These are phyloP conservation scores for Anagrus nilaparvatae DNA, from an alignment of 1,140 invertebrate genomes.

Conservation along the genomic window DNA sequence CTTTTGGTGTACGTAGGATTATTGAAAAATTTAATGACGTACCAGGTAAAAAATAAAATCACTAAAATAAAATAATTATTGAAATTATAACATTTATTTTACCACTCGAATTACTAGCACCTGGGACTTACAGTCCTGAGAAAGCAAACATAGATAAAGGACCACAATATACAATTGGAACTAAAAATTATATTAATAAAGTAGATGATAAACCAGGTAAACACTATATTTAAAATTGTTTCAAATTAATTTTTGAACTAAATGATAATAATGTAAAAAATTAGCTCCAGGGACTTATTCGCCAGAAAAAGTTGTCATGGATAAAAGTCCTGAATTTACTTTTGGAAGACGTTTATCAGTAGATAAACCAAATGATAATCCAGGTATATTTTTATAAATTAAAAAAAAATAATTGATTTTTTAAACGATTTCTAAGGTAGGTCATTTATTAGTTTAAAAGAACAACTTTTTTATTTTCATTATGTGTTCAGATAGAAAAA, in stretches of 20 bases:
- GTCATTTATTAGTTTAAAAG: too few species aligned
- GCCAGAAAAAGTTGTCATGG: conserved; percentile 50
- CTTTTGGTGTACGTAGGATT: conserved; percentile 15
- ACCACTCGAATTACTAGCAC: conserved; percentile 17
- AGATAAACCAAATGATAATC: conserved; percentile 37
- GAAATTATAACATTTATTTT: neutral
- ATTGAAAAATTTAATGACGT: conserved; percentile 35
- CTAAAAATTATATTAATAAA: conserved; percentile 21
- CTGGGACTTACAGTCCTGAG: conserved; percentile 24
- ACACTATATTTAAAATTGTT: neutral
- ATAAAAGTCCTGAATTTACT: conserved; percentile 30
- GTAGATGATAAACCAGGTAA: conserved; percentile 28
- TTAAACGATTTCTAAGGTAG: too few species aligned
- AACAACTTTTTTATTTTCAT: too few species aligned
- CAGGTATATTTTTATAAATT: conserved; percentile 23
- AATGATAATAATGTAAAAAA: too few species aligned
- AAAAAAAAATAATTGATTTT: too few species aligned
- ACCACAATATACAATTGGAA: conserved; percentile 21
- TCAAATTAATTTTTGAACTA: neutral
- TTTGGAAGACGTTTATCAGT: conserved; percentile 13
- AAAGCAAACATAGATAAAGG: conserved; percentile 20
- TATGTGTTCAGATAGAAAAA: too few species aligned
- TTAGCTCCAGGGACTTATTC: conserved; percentile 30
- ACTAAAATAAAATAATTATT: neutral
- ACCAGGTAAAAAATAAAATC: conserved; percentile 28